Evolutionary conservation across 2,113 vertebrate species (phyloP), one percentile per base, ranked within the genome.

Genomic region (Anguilla rostrata): DNA sequence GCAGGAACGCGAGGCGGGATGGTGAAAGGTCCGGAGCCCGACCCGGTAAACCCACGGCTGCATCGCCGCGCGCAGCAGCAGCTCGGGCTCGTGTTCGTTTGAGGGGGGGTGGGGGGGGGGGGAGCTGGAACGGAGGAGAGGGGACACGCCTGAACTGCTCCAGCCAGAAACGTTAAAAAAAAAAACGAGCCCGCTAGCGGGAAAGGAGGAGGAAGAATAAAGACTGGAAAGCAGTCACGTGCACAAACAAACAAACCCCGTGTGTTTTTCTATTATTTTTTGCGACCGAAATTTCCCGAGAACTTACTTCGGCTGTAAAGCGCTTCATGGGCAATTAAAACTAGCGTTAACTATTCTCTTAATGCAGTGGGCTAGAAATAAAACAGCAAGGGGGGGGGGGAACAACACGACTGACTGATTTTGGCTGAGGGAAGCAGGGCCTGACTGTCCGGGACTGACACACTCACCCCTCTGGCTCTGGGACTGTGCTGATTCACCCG

Each of bases 401-500:
- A 6, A 34, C 12, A n/a, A 22, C n/a, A 46, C 26, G 7, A 16
- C 46, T 56, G 43, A 34, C 20, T 11, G 46, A 56, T 66, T 85
- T 82, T 41, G 26, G n/a, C 41, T 86, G 26, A 39, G 46, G 39
- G 57, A 34, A 29, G 39, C 89, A 89, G 86, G 29, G 83, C n/a
- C 82, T 78, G 56, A 29, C 5, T 2, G 53, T 20, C 34, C 82
- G 16, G 40, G n/a, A 34, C 34, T 34, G 34, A 15, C 53, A 53
- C 29, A 94, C 97, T 97, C 92, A 98, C 97, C 93, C 90, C 92
- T 92, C 90, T 92, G 88, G 90, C 87, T 90, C 86, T 93, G 46
- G 88, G 93, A 83, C 87, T 93, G 92, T 88, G 87, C 88, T 71
- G 87, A 89, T 85, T 94, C 90, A 87, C 81, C 86, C 9, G 88